phyloP scores from a whole-genome alignment of 2,797 vertebrate species.

The Eutrigla gurnardus region DNA sequence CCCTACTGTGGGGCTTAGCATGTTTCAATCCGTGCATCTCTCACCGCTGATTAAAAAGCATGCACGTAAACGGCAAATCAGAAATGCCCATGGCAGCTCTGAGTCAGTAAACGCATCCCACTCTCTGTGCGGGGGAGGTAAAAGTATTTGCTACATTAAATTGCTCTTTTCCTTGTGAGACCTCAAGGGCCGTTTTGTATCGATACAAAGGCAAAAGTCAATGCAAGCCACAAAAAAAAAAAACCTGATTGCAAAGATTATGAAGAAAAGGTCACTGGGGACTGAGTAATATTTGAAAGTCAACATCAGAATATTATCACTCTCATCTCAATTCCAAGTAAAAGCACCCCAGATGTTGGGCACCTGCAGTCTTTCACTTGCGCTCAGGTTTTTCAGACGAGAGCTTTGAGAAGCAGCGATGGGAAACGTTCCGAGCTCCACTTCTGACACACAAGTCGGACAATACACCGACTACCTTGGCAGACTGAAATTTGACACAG shows the following conservation, averaged over 20 bases:
- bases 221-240: not conserved
- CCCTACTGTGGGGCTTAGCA: not conserved
- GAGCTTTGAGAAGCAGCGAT: slow-evolving; percentile 17
- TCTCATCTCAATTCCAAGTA: slow-evolving; percentile 17
- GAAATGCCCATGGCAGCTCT: slow-evolving; percentile 57
- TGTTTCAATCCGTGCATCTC: slow-evolving; percentile 27
- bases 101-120: slow-evolving; percentile 64
- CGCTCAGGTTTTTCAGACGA: not conserved
- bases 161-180: slow-evolving; percentile 15
- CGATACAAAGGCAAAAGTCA: slow-evolving; percentile 27
- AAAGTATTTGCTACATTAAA: slow-evolving; percentile 51
- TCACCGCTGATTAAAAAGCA: slow-evolving; percentile 35
- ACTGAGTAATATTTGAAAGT: slow-evolving; percentile 2
- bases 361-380: slow-evolving; percentile 2
- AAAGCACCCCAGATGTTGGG: not conserved
- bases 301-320: slow-evolving; percentile 4
- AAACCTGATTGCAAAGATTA: slow-evolving; percentile 41
- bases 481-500: slow-evolving; percentile 35
- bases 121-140: slow-evolving; percentile 61
- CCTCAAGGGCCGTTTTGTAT: slow-evolving; percentile 20
- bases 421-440: slow-evolving; percentile 22
- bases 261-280: slow-evolving; percentile 41
- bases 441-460: slow-evolving; percentile 33
- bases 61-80: slow-evolving; percentile 41
- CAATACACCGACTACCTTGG: slow-evolving; percentile 10